phyloP scores from a whole-genome alignment of 35 echinoderm and acorn worm genomes.

The Lytechinus variegatus region DNA sequence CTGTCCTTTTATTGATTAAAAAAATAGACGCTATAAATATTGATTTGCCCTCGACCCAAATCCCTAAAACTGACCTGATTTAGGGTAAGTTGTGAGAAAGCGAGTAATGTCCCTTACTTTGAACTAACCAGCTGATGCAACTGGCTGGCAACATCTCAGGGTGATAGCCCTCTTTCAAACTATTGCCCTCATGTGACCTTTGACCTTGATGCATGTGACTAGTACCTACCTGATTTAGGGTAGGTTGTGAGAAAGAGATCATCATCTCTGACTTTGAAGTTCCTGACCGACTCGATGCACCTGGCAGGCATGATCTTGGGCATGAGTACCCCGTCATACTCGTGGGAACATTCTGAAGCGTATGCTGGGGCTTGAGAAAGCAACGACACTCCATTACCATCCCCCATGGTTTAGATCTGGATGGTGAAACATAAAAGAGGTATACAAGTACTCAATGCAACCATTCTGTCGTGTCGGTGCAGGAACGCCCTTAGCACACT shows the following conservation, averaged over 20 bases:
- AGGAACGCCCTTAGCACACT: no score
- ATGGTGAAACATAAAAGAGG: no score
- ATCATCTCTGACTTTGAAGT: conserved; percentile 50
- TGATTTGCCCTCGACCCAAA: not conserved
- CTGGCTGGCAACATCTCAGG: conserved; percentile 40
- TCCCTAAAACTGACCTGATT: conserved; percentile 44
- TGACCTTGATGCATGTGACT: not conserved
- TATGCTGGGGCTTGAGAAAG: conserved; percentile 30
- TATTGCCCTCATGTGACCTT: no score
- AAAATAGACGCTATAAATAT: no score
- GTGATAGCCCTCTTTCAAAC: not conserved
- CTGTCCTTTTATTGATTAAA: no score
- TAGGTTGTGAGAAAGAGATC: conserved; percentile 49
- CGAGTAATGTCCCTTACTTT: conserved; percentile 40
- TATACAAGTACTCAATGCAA: no score
- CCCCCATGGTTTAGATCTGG: not conserved
- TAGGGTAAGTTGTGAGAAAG: conserved; percentile 47
- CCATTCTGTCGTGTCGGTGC: no score
- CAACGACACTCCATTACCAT: not conserved
- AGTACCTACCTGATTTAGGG: conserved; percentile 59
- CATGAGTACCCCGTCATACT: conserved; percentile 37
- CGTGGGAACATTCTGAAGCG: not conserved
- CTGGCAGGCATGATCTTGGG: conserved; percentile 45
- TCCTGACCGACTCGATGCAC: conserved; percentile 41
- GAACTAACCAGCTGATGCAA: conserved; percentile 41